Conservation (phyloP, 2,888 invertebrate species). For the Onthophagus sagittarius region DNA sequence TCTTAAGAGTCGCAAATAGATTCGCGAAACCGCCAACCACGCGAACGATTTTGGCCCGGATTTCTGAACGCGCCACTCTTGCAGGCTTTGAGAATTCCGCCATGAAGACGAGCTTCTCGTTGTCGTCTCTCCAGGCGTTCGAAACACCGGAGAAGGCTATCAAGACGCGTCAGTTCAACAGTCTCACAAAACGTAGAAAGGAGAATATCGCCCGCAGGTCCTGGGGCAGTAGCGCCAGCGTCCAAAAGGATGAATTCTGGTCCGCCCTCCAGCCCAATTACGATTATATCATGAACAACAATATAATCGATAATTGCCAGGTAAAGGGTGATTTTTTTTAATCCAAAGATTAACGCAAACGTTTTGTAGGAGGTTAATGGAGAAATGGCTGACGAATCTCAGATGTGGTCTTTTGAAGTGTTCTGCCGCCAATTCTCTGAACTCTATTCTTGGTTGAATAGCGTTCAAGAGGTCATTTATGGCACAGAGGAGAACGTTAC, state of each 20-base stretch:
- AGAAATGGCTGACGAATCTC: constrained; percentile 66
- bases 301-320: constrained; percentile 85
- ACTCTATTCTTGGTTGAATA: constrained; percentile 76
- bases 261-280: constrained; percentile 87
- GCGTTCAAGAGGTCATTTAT: constrained; percentile 73
- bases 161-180: constrained; percentile 76
- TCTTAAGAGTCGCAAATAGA: not conserved
- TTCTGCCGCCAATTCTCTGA: constrained; percentile 76
- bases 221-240: constrained; percentile 71
- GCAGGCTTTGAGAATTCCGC: constrained; percentile 65
- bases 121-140: constrained; percentile 72
- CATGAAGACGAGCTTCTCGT: constrained; percentile 75
- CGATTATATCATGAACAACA: constrained; percentile 93
- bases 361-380: constrained; percentile 67
- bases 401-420: constrained; percentile 71
- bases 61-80: constrained; percentile 34
- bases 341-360: not conserved
- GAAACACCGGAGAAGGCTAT: constrained; percentile 50
- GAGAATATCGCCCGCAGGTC: constrained; percentile 64
- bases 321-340: constrained; percentile 36
- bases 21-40: not conserved
- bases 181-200: constrained; percentile 69
- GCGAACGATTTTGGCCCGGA: not conserved
- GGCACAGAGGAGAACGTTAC: constrained; percentile 68
- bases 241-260: constrained; percentile 86